Evolutionary conservation across 2,113 vertebrate genomes (phyloP), one percentile per base, ranked within the genome.

Genomic region (Melospiza georgiana): DNA sequence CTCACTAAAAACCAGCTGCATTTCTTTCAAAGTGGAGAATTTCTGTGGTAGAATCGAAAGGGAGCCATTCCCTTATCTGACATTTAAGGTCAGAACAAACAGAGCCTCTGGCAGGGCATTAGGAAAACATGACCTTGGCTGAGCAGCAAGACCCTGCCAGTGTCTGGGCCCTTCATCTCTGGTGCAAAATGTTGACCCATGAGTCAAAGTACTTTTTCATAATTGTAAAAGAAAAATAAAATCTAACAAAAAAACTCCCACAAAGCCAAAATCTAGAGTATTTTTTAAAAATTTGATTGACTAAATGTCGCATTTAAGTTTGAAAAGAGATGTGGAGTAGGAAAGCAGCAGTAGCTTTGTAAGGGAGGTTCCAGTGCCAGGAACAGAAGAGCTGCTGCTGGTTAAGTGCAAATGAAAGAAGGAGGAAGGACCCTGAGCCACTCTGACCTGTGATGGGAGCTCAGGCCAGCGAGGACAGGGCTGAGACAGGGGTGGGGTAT

Each of bases 21-120:
- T 82, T 68, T 94, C 33, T 90, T 91, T 85, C 75, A 14, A 94
- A 95, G 83, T 77, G 11, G 22, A 69, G 86, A 84, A 67, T 90
- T 96, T 91, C 77, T 94, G 76, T 89, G 80, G 31, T 73, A 44
- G 89, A 75, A 72, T 77, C 65, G 85, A 95, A 96, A 94, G 33
- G 4, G 0, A 87, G 11, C 28, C 9, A 15, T 90, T 90, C 66
- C 88, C 89, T 95, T 95, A 97, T 97, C 96, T 88, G 58, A 76
- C 33, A 95, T 87, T 89, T 84, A 49, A 90, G 90, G 89, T 94
- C 85, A 95, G 85, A 96, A 92, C 95, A 97, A 97, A 97, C 58
- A 96, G 61, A 94, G 65, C 71, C 74, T 87, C 73, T 97, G 87
- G 93, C 74, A 91, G 77, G 69, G 65, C 90, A 84, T 23, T 93